Base-by-base conservation (phyloP, 1,140 invertebrate species). In the Papilio machaon region DNA sequence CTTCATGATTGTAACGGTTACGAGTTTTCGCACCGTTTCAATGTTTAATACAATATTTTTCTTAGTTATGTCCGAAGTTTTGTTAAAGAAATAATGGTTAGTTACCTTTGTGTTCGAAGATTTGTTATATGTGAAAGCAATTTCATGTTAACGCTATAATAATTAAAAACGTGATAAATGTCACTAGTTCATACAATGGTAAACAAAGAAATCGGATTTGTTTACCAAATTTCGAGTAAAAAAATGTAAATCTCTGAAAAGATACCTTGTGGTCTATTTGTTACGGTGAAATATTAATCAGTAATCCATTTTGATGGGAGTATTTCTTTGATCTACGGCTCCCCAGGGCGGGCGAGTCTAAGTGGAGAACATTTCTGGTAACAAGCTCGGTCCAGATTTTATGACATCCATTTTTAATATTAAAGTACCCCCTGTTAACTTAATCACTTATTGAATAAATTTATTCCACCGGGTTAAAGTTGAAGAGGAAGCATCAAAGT, bases 1-100 rank as follows among this genome's bases (percentile, higher is more conserved):
- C 64, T 38, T 70, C 64, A 70, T 70, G 64, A 70, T 70, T 70
- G 64, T 70, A 70, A 70, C 64, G 64, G 30, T 70, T 70, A 70
- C 60, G 23, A 30, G 60, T 64, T 64, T 60, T 64, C 60, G 60
- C 60, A 64, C 60, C 60, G 23, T 64, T 64, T 64, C 60, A 64
- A 64, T 23, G 10, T 64, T 64, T 64, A 30, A 64, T 64, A 11
- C 23, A 70, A 15, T 70, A 70, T 70, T 70, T 70, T 70, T 38
- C 30, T 70, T 35, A 70, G 64, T 70, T 70, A 70, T 70, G 64
- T 70, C 2, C 30, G 64, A 70, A 70, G 64, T 70, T 70, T 64
- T 70, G 30, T 38, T 11, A 23, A 13, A 64, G 60, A 70, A 35
- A 70, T 30, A 35, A 70, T 70, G 13, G 30, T 8, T 35, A 67